These are phyloP conservation scores for Lordiphosa fenestrarum DNA, from an alignment of 2,888 invertebrate genomes.

Conservation along the genomic window DNA sequence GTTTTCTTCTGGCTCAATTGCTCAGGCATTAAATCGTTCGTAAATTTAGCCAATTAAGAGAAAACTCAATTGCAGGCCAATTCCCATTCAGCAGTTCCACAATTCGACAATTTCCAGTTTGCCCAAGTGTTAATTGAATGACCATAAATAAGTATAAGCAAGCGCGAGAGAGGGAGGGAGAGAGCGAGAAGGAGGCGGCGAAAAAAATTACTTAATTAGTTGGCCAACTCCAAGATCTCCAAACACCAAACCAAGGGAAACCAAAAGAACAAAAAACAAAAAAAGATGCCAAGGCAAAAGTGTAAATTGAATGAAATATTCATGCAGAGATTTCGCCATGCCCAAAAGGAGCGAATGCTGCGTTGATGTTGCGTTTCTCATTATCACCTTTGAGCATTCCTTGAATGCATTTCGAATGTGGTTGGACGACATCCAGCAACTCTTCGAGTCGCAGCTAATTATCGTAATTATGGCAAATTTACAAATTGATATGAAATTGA, in stretches of 20 bases:
- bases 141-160: slow-evolving; percentile 50
- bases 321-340: slow-evolving; percentile 65
- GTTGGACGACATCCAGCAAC: slow-evolving; percentile 29
- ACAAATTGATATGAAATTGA: slow-evolving; percentile 81
- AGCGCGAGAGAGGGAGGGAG: slow-evolving; percentile 3
- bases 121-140: slow-evolving; percentile 63
- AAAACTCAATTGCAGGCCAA: slow-evolving; percentile 60
- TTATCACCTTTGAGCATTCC: slow-evolving; percentile 76
- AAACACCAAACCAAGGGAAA: slow-evolving; percentile 18
- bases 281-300: slow-evolving; percentile 41
- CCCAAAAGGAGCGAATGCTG: slow-evolving; percentile 10
- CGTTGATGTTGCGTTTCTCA: slow-evolving; percentile 39
- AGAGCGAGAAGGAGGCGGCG: slow-evolving; percentile 26
- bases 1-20: slow-evolving; percentile 11
- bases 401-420: slow-evolving; percentile 58
- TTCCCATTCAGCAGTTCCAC: slow-evolving; percentile 24
- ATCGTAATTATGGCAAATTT: slow-evolving; percentile 80
- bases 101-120: slow-evolving; percentile 27
- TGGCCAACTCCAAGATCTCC: slow-evolving; percentile 17
- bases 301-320: slow-evolving; percentile 78
- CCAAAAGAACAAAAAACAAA: no score
- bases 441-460: slow-evolving; percentile 57
- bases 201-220: slow-evolving; percentile 75
- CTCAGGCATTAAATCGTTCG: slow-evolving; percentile 50
- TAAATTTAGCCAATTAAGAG: slow-evolving; percentile 53